A percentile compares a stretch with the other conserved stretches of the same genome.
phyloP scores from a whole-genome alignment of 2,113 vertebrate species.

The Leucosticte australis region DNA sequence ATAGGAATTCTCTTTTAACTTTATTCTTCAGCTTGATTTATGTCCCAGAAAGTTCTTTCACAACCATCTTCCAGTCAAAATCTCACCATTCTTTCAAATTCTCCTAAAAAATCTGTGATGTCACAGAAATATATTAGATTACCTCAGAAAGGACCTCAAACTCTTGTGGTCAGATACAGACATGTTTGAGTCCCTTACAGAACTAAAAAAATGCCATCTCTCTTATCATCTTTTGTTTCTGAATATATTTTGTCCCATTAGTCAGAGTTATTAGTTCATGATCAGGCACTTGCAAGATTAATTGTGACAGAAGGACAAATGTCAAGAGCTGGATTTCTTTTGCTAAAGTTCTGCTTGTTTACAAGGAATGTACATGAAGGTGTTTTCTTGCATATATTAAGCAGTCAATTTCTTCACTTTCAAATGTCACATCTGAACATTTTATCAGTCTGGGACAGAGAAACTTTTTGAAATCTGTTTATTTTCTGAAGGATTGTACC shows the following conservation, averaged over 20 bases:
- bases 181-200: neutral
- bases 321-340: neutral
- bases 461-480: neutral
- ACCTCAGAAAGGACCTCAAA: neutral
- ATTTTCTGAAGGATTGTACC: neutral
- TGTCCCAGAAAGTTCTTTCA: neutral
- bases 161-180: neutral
- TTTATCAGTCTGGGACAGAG: neutral
- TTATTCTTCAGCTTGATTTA: neutral
- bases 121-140: neutral
- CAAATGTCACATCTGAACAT: neutral
- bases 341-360: neutral
- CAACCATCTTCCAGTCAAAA: neutral
- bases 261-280: neutral
- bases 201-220: neutral
- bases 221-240: neutral
- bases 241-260: neutral
- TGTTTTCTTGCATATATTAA: neutral
- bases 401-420: neutral
- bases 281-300: neutral
- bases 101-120: neutral
- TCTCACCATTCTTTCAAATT: neutral
- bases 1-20: neutral
- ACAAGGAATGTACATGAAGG: neutral
- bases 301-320: neutral